Evolutionary conservation across 2,797 vertebrate genomes (phyloP).

Genomic region (Synaphobranchus kaupii): DNA sequence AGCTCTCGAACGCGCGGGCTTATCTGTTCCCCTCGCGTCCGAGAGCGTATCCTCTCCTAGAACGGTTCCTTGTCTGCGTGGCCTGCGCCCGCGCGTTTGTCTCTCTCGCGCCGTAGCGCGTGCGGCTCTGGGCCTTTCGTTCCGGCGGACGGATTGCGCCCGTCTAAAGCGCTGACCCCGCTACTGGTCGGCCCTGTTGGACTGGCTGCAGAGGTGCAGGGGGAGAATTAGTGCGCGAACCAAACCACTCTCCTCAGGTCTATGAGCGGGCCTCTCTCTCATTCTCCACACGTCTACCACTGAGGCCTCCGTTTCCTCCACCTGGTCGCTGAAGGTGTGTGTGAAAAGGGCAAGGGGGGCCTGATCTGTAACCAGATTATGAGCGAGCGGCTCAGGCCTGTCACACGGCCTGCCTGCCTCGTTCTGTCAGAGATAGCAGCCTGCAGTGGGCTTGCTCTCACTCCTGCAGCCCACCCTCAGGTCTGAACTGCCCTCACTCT

Average conservation of each 20-base stretch:
- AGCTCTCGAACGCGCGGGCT: too few species aligned
- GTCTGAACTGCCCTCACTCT: background rate
- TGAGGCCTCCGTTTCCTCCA: slow-evolving; percentile 47
- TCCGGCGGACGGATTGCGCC: slow-evolving; percentile 57
- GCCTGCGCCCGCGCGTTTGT: background rate
- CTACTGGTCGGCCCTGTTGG: slow-evolving; percentile 28
- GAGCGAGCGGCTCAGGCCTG: too few species aligned
- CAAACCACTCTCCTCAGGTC: background rate
- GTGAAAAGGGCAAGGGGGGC: slow-evolving; percentile 31
- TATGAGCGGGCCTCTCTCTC: background rate
- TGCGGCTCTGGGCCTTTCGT: background rate
- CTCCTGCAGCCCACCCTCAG: background rate
- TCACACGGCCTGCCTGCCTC: slow-evolving; percentile 49
- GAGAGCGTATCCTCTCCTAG: background rate
- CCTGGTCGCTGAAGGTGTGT: slow-evolving; percentile 36
- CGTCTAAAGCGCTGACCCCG: slow-evolving; percentile 62
- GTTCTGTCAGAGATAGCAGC: slow-evolving; percentile 37
- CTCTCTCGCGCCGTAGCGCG: slow-evolving; percentile 31
- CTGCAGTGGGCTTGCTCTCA: background rate
- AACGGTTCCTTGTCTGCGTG: background rate
- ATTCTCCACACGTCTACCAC: background rate
- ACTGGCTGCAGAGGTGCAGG: background rate
- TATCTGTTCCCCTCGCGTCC: too few species aligned
- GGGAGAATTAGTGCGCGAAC: background rate
- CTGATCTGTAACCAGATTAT: slow-evolving; percentile 43